Evolutionary conservation across 2,888 invertebrate genomes (phyloP).

Genomic region (Euzetes globulus): DNA sequence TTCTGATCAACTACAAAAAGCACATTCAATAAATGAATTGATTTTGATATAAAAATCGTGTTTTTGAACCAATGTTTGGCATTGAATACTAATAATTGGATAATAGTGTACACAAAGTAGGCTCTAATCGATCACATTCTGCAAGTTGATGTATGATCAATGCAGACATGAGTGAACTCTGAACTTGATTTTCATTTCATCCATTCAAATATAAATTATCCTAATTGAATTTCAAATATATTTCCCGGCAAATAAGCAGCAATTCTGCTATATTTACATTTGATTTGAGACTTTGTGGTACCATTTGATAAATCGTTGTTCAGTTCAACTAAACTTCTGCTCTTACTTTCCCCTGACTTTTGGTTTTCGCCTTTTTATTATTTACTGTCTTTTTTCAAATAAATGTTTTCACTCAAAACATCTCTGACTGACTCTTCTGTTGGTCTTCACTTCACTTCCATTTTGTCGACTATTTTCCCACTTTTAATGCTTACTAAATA

Average conservation of each 20-base stretch:
- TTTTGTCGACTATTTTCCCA: neutral
- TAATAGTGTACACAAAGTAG: neutral
- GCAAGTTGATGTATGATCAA: neutral
- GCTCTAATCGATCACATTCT: neutral
- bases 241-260: neutral
- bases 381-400: constrained; percentile 6
- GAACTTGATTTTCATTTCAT: constrained; percentile 11
- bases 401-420: constrained; percentile 28
- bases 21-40: too few species aligned
- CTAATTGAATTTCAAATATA: constrained; percentile 30
- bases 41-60: too few species aligned
- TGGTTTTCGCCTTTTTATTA: constrained; percentile 10
- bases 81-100: too few species aligned
- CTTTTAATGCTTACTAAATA: constrained; percentile 13
- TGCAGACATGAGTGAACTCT: neutral
- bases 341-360: neutral
- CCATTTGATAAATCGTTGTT: constrained; percentile 30
- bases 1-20: too few species aligned
- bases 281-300: constrained; percentile 24
- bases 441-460: neutral
- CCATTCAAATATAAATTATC: constrained; percentile 22
- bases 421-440: neutral
- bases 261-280: constrained; percentile 25
- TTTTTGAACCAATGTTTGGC: too few species aligned
- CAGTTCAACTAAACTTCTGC: neutral